Conservation (phyloP, 2,888 invertebrate genomes). For the Pandemis cinnamomeana region DNA sequence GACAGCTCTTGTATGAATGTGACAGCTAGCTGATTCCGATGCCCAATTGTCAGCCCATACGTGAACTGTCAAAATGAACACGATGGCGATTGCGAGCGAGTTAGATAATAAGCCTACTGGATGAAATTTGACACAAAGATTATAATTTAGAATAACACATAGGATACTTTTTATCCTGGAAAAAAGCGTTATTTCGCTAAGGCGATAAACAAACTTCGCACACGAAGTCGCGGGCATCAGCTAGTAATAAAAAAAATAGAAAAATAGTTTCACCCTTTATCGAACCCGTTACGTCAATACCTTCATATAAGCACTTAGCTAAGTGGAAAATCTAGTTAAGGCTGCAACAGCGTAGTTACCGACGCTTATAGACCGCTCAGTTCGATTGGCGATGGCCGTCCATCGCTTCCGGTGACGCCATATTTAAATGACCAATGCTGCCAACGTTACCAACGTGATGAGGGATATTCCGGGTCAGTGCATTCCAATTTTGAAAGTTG, state of each 20-base stretch:
- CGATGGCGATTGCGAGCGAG: too few relatives aligned
- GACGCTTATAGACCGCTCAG: slow-evolving; percentile 1
- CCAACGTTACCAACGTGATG: neutral
- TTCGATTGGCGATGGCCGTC: slow-evolving; percentile 10
- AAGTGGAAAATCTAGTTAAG: slow-evolving; percentile 38
- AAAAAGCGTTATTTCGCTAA: too few relatives aligned
- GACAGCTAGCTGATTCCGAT: too few relatives aligned
- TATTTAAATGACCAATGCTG: neutral
- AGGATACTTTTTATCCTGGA: too few relatives aligned
- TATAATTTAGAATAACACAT: too few relatives aligned
- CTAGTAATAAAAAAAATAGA: neutral
- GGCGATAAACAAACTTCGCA: too few relatives aligned
- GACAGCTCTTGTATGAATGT: too few relatives aligned
- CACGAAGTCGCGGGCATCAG: too few relatives aligned
- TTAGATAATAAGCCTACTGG: too few relatives aligned
- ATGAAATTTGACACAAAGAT: too few relatives aligned
- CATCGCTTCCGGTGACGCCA: slow-evolving; percentile 20
- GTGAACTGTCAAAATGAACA: too few relatives aligned
- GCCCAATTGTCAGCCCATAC: too few relatives aligned
- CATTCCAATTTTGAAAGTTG: neutral
- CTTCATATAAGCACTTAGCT: slow-evolving; percentile 35
- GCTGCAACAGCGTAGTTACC: slow-evolving; percentile 16
- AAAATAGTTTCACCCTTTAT: slow-evolving; percentile 5
- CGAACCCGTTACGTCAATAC: slow-evolving; percentile 25
- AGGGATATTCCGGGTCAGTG: neutral